Evolutionary conservation across 2,888 invertebrate genomes (phyloP).

Genomic region (Melanostoma mellinum): DNA sequence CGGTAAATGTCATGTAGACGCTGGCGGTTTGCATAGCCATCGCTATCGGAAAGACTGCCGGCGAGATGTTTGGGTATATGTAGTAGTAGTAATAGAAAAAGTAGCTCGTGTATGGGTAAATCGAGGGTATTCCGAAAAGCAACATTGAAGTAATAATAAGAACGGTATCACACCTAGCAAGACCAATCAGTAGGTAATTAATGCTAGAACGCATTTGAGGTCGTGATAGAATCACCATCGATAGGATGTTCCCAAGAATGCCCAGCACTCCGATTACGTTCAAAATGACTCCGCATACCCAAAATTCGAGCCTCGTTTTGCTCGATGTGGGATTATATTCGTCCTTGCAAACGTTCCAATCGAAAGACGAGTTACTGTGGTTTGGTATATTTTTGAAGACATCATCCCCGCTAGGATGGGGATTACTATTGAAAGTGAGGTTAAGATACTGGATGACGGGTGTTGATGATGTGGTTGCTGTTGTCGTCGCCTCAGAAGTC

Average conservation of each 20-base stretch:
- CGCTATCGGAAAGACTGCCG: conserved; percentile 91
- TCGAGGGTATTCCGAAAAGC: conserved; percentile 93
- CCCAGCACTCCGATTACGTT: conserved; percentile 92
- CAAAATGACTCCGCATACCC: conserved; percentile 91
- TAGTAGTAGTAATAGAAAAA: conserved; percentile 90
- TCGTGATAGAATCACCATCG: conserved; percentile 94
- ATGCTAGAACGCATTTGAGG: conserved; percentile 98
- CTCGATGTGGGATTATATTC: conserved; percentile 77
- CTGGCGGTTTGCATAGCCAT: conserved; percentile 96
- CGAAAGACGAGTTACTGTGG: not conserved
- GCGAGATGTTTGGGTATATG: conserved; percentile 91
- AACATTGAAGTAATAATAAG: conserved; percentile 93
- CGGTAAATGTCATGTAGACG: conserved; percentile 94
- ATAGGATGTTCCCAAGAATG: conserved; percentile 93
- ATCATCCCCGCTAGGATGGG: conserved; percentile 18
- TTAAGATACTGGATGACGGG: conserved; percentile 45
- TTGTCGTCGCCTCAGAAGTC: conserved; percentile 31
- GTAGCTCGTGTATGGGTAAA: conserved; percentile 91
- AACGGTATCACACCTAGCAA: conserved; percentile 96
- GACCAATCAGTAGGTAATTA: conserved; percentile 95
- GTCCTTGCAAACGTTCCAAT: conserved; percentile 74
- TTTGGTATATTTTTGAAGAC: not conserved
- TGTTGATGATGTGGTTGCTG: conserved; percentile 34
- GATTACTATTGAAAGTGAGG: conserved; percentile 39
- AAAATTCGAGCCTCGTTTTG: conserved; percentile 87